A percentile compares a stretch with the other conserved stretches of the same genome.
phyloP scores from a whole-genome alignment of 92 coral and sea anemone species.

The Palythoa heliodiscus region DNA sequence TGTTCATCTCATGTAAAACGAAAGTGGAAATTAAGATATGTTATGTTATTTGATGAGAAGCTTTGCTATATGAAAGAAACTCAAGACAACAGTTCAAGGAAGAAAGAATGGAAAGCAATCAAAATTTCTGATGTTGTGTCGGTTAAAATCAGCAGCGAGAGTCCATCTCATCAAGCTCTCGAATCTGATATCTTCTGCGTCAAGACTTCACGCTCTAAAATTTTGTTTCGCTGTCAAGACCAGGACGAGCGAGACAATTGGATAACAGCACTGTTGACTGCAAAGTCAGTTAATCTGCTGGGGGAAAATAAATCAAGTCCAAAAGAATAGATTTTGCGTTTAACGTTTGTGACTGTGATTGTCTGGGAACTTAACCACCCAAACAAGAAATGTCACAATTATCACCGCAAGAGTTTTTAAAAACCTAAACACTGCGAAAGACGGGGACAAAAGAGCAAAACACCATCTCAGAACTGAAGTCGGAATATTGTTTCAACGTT shows the following conservation, averaged over 20 bases:
- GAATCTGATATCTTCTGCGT: slow-evolving; percentile 16
- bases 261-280: slow-evolving; percentile 24
- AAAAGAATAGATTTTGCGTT: neutral
- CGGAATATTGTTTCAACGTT: too few species aligned
- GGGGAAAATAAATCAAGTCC: neutral
- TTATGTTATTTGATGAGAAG: slow-evolving; percentile 20
- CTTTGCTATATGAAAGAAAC: slow-evolving; percentile 27
- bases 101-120: slow-evolving; percentile 27
- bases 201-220: slow-evolving; percentile 24
- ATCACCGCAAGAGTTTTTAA: neutral
- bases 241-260: slow-evolving; percentile 25
- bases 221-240: slow-evolving; percentile 17
- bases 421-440: too few species aligned
- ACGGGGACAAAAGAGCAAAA: too few species aligned
- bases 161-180: neutral
- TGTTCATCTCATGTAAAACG: slow-evolving; percentile 24
- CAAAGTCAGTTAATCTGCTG: slow-evolving; percentile 7
- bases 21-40: slow-evolving; percentile 27
- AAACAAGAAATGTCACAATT: neutral
- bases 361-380: neutral
- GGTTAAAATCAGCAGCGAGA: slow-evolving; percentile 15
- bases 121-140: slow-evolving; percentile 23
- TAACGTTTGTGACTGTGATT: neutral
- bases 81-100: neutral
- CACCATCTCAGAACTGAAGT: too few species aligned